phyloP scores from a whole-genome alignment of 1,140 invertebrate genomes.

The Argopecten irradians region DNA sequence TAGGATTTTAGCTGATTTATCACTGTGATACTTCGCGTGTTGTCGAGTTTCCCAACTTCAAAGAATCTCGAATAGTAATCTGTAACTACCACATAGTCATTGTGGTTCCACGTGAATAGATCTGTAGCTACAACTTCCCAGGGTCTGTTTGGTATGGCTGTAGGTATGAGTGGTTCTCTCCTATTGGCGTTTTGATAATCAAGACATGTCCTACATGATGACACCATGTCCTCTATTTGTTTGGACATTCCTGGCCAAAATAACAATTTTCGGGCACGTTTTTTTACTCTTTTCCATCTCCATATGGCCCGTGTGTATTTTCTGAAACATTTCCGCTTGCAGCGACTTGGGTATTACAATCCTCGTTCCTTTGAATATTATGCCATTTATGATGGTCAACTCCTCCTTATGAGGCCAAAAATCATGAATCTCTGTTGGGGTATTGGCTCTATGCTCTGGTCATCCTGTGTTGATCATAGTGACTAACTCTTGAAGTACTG shows the following conservation, averaged over 20 bases:
- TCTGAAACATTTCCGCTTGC: slow-evolving; percentile 63
- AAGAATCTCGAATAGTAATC: slow-evolving; percentile 54
- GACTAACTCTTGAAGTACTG: neutral
- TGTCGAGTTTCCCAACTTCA: slow-evolving; percentile 31
- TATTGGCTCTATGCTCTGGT: neutral
- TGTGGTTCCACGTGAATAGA: slow-evolving; percentile 48
- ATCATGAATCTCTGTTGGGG: neutral
- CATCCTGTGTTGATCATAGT: slow-evolving; percentile 5
- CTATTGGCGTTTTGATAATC: slow-evolving; percentile 28
- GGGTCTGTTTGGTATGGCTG: slow-evolving; percentile 50
- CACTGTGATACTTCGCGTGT: slow-evolving; percentile 26
- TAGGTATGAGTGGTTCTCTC: slow-evolving; percentile 50
- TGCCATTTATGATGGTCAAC: neutral
- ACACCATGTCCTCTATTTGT: slow-evolving; percentile 53
- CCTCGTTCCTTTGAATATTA: slow-evolving; percentile 35
- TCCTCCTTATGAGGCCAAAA: slow-evolving; percentile 6
- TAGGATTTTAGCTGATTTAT: slow-evolving; percentile 42
- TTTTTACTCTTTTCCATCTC: slow-evolving; percentile 61
- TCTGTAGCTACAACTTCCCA: slow-evolving; percentile 55
- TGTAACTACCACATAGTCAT: slow-evolving; percentile 49
- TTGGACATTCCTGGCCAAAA: slow-evolving; percentile 56
- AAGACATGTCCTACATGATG: slow-evolving; percentile 30
- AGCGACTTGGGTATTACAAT: slow-evolving; percentile 63
- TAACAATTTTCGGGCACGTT: slow-evolving; percentile 44
- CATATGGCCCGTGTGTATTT: slow-evolving; percentile 68